phyloP scores from a whole-genome alignment of 2,113 vertebrate species.

The Platycercus adscitus region DNA sequence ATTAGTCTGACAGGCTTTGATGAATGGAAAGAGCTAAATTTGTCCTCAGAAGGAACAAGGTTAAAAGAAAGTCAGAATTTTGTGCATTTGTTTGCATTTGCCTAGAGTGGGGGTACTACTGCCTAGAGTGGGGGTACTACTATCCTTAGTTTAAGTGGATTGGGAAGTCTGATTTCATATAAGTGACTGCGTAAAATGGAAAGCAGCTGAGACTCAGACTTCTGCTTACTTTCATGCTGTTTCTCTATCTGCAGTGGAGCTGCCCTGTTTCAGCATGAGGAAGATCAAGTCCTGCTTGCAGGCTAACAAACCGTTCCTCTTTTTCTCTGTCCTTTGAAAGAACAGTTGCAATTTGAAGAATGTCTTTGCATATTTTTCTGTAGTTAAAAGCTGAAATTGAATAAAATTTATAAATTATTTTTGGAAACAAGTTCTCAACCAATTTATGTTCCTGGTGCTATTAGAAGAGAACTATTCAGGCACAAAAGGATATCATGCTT shows the following conservation, averaged over 20 bases:
- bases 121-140: not conserved
- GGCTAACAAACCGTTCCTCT: not conserved
- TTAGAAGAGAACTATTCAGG: constrained; percentile 31
- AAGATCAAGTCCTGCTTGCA: not conserved
- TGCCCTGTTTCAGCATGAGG: not conserved
- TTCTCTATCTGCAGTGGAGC: not conserved
- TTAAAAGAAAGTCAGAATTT: constrained; percentile 48
- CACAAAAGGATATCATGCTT: not conserved
- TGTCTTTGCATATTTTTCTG: constrained; percentile 36
- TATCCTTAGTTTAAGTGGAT: not conserved
- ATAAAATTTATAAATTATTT: constrained; percentile 31
- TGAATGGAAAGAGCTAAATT: constrained; percentile 52
- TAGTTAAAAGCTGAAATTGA: constrained; percentile 14
- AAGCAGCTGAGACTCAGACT: not conserved
- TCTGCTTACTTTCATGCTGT: not conserved
- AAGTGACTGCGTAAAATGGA: not conserved
- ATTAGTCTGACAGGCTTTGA: constrained; percentile 59
- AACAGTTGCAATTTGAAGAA: not conserved
- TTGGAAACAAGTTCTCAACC: constrained; percentile 10
- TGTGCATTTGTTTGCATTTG: not conserved
- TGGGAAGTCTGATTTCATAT: not conserved
- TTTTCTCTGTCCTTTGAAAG: not conserved
- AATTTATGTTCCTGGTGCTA: constrained; percentile 8
- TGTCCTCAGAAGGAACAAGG: constrained; percentile 27
- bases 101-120: not conserved